phyloP scores from a whole-genome alignment of 2,113 vertebrate species.

The Brachionichthys hirsutus region DNA sequence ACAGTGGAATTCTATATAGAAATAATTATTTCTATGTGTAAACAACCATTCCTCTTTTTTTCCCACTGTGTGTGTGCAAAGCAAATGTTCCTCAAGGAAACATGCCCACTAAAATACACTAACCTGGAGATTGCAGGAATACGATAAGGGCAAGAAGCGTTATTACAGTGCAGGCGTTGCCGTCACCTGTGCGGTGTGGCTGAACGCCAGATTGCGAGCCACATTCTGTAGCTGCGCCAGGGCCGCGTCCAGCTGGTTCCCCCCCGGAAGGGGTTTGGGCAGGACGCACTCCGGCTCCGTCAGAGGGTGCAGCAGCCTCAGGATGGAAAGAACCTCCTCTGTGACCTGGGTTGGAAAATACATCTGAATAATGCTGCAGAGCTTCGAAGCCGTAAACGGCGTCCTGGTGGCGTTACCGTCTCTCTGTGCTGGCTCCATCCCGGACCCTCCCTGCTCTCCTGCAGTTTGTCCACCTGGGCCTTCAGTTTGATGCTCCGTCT shows the following conservation, averaged over 20 bases:
- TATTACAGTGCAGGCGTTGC: background rate
- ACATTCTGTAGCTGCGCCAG: constrained; percentile 69
- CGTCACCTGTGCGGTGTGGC: constrained; percentile 62
- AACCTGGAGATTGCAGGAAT: background rate
- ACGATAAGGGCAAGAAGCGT: background rate
- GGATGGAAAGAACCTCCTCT: constrained; percentile 72
- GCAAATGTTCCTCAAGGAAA: constrained; percentile 11
- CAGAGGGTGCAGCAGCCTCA: constrained; percentile 72
- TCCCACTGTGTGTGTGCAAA: background rate
- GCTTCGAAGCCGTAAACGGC: background rate
- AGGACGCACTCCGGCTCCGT: constrained; percentile 25
- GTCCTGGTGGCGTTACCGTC: constrained; percentile 47
- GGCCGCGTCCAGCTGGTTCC: constrained; percentile 54
- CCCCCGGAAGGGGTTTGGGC: background rate
- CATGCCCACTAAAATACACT: constrained; percentile 15
- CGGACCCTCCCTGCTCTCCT: constrained; percentile 62
- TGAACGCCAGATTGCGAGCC: constrained; percentile 68
- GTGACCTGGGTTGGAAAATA: constrained; percentile 61
- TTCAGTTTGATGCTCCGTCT: constrained; percentile 73
- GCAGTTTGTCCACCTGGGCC: constrained; percentile 78
- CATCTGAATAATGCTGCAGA: background rate
- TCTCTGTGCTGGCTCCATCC: constrained; percentile 73
- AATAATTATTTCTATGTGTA: background rate
- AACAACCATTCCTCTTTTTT: background rate
- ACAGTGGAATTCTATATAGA: too few species aligned